Evolutionary conservation across 1,140 invertebrate species (phyloP), one percentile per base, ranked within the genome.

Genomic region (Psix sp.): DNA sequence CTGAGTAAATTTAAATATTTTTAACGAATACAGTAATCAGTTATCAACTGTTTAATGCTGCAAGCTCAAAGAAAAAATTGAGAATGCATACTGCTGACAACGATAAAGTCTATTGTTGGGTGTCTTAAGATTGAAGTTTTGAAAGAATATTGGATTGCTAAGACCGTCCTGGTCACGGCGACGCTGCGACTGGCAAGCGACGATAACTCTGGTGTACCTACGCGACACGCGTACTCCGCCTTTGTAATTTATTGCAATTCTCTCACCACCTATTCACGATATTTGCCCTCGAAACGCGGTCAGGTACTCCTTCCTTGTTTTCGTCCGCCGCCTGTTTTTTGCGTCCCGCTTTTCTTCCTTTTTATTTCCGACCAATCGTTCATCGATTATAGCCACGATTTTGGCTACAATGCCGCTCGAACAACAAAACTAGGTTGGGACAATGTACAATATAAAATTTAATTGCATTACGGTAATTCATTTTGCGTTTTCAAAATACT

Each of bases 121-220:
- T 63, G 65, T 72, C 68, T 45, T 66, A 62, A 24, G 49, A 77
- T 46, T 46, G 65, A 48, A 62, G 56, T 54, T 70, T 45, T 45
- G n/a, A n/a, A 59, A 26, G 49, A 36, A 33, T 39, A 54, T 54
- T 42, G 59, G 16, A 15, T 56, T 26, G 49, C 54, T 1, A 11
- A 24, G 45, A 42, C 45, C 36, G 31, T 45, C 70, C 77, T 76
- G 80, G 77, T 80, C 79, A 79, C 76, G 57, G 73, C 74, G 40
- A 40, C 57, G 52, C 45, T 79, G 78, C 71, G 57, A 36, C 74
- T 72, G 80, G 68, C 81, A 80, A 67, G 16, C 66, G 49, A 65
- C 73, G 77, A 84, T 84, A 84, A 82, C 77, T 84, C 78, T 79
- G 59, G 73, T 73, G 73, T 77, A 65, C 62, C 57, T 66, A 77